Percentiles rank a stretch among this genome's conserved stretches.
These are phyloP conservation scores for Rapana venosa DNA, from an alignment of 2,888 invertebrate genomes.

Conservation along the genomic window DNA sequence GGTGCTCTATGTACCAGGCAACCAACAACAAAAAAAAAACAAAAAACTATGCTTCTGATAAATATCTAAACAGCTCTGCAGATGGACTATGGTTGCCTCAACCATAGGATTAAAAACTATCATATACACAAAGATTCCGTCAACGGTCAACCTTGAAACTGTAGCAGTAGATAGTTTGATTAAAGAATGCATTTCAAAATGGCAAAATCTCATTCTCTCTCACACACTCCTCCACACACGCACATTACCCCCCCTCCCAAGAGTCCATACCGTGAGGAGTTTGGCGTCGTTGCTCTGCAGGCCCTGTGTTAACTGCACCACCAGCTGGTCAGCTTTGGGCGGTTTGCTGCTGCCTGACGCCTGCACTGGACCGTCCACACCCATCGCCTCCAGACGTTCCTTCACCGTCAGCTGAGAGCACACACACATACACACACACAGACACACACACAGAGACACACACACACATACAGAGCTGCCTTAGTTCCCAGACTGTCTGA, in stretches of 20 bases:
- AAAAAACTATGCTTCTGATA: not conserved
- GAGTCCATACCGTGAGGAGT: constrained; percentile 81
- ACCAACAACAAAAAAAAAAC: not conserved
- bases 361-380: constrained; percentile 81
- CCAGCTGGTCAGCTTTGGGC: constrained; percentile 84
- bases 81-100: not conserved
- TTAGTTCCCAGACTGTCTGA: too few species aligned
- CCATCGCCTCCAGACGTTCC: constrained; percentile 88
- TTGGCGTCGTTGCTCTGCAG: constrained; percentile 89
- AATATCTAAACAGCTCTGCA: not conserved
- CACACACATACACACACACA: constrained; percentile 7
- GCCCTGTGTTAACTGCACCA: constrained; percentile 88
- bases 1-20: not conserved
- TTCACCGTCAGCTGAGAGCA: constrained; percentile 87
- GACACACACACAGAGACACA: too few species aligned
- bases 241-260: not conserved
- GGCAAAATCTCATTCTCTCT: not conserved
- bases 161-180: not conserved
- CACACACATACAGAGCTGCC: too few species aligned
- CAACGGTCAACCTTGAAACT: not conserved
- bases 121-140: not conserved
- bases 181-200: too few species aligned
- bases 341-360: constrained; percentile 52
- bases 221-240: not conserved
- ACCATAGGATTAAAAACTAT: not conserved